Conservation (phyloP, 2,797 vertebrate species). For the Molossus alvarezi region DNA sequence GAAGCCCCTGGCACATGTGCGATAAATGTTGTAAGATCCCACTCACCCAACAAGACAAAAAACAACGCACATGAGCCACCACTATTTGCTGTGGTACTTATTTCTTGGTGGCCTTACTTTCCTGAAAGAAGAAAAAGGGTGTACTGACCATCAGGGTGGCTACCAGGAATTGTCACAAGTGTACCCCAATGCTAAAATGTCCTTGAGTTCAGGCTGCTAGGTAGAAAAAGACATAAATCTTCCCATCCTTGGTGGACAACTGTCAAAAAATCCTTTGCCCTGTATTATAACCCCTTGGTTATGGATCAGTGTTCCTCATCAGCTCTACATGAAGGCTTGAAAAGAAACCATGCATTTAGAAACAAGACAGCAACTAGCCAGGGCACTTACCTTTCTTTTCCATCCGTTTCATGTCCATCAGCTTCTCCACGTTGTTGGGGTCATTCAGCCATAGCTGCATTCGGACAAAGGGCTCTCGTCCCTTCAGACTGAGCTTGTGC, state of each 20-base stretch:
- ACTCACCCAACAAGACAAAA: neutral
- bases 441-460: conserved; percentile 99
- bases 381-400: conserved; percentile 97
- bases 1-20: neutral
- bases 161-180: neutral
- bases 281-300: neutral
- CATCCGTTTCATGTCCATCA: conserved; percentile 99
- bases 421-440: conserved; percentile 98
- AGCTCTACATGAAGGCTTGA: neutral
- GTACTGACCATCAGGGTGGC: neutral
- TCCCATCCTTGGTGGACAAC: neutral
- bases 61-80: neutral
- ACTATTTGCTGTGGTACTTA: neutral
- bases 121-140: neutral
- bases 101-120: neutral
- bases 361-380: neutral
- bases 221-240: neutral
- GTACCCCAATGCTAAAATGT: neutral
- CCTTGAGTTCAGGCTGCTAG: neutral
- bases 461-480: conserved; percentile 98
- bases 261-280: neutral
- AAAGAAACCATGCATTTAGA: neutral
- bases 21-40: neutral
- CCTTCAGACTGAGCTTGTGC: conserved; percentile 99
- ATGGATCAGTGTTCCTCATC: conserved; percentile 40